A percentile compares a stretch with the other conserved stretches of the same genome.
phyloP scores from a whole-genome alignment of 2,797 vertebrate genomes.

The Trichosurus vulpecula region DNA sequence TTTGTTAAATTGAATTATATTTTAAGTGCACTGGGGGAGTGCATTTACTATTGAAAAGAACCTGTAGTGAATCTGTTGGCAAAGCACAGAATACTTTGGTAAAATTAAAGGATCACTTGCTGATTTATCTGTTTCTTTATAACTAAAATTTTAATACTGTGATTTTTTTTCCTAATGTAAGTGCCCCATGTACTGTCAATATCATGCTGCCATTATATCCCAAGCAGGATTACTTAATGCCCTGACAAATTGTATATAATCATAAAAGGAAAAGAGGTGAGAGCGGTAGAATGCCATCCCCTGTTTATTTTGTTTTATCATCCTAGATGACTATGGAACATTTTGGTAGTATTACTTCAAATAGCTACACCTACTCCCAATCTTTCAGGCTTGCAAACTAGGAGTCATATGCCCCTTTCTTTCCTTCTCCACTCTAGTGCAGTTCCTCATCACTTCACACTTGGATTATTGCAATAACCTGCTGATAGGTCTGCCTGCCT shows the following conservation, averaged over 20 bases:
- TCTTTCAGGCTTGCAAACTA: neutral
- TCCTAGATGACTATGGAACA: neutral
- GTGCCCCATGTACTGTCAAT: neutral
- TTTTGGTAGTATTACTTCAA: neutral
- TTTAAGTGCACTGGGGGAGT: neutral
- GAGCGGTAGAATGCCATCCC: neutral
- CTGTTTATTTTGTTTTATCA: neutral
- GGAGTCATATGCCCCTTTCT: neutral
- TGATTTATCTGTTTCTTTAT: neutral
- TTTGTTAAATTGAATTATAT: slow-evolving; percentile 9
- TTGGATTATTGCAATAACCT: neutral
- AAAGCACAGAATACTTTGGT: neutral
- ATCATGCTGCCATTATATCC: neutral
- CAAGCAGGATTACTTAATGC: neutral
- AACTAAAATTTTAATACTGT: neutral
- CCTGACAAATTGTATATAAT: neutral
- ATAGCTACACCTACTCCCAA: neutral
- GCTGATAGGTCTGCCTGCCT: neutral
- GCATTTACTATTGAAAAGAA: neutral
- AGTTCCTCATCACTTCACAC: neutral
- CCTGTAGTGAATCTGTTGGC: neutral
- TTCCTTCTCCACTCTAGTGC: neutral
- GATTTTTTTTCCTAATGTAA: neutral
- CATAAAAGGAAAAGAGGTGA: neutral
- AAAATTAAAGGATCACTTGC: neutral